Evolutionary conservation across 1,140 invertebrate genomes (phyloP), one percentile per base, ranked within the genome.

Genomic region (Patella vulgata): DNA sequence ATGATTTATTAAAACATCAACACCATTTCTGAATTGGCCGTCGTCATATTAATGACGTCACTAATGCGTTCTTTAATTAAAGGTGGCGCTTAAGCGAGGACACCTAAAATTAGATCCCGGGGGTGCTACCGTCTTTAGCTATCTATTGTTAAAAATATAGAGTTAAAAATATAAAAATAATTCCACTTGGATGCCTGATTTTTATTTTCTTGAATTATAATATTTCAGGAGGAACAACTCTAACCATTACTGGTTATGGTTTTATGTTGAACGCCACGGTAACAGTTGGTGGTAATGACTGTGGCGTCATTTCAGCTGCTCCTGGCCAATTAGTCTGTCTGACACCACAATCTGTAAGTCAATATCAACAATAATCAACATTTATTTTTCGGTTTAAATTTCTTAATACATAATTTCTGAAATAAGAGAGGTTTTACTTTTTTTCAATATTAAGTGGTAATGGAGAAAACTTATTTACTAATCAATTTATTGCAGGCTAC

Each of bases 231-330:
- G 75, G 75, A n/a, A 36, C 68, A n/a, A 33, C 47, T 3, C 17
- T 80, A 3, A 69, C 63, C 1, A 66, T 80, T 17, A 59, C 31
- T 52, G 78, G 78, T 11, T 61, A 66, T 44, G 77, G 77, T 17
- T 79, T 76, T 43, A 67, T 63, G 12, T 52, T 33, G 25, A 50
- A 60, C n/a, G 66, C 63, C 11, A 36, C 25, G 8, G 66, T 77
- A 8, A 60, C 50, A n/a, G 53, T 79, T 25, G 75, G 62, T 30
- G 63, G 70, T 27, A 50, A 46, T n/a, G 11, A 23, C 2, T 78
- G 68, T 69, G 43, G 52, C 17, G 30, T 63, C 4, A 62, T 39
- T 1, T 55, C 50, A 1, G 23, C 11, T n/a, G 54, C 66, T 2
- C 46, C 69, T 3, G 57, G 54, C 21, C 60, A 68, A 39, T 61